Percentiles rank a stretch among this genome's conserved stretches.
Conservation (phyloP, 1,140 invertebrate species). For the Popillia japonica region DNA sequence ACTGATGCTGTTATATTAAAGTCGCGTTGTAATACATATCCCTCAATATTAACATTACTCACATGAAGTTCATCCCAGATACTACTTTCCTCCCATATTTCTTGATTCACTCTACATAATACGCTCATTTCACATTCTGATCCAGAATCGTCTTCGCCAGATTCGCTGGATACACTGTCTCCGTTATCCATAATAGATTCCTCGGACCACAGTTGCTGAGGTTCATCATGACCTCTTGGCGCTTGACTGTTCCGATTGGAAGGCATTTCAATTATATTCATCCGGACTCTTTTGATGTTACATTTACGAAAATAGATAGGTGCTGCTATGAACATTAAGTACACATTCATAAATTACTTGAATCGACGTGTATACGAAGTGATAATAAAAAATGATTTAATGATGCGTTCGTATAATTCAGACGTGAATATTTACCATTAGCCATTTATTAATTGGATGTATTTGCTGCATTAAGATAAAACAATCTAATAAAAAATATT, state of each 20-base stretch:
- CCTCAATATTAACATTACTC: neutral
- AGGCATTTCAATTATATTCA: slow-evolving; percentile 30
- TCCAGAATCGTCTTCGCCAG: slow-evolving; percentile 12
- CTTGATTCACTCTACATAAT: slow-evolving; percentile 16
- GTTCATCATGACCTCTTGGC: slow-evolving; percentile 25
- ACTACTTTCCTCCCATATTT: slow-evolving; percentile 26
- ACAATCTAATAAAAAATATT: too few relatives aligned
- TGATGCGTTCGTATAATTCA: neutral
- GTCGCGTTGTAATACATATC: too few relatives aligned
- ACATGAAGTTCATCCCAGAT: slow-evolving; percentile 27
- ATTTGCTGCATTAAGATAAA: too few relatives aligned
- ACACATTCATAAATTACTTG: slow-evolving; percentile 14
- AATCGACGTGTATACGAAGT: neutral
- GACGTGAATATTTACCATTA: neutral
- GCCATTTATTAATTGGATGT: neutral
- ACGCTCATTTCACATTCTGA: slow-evolving; percentile 31
- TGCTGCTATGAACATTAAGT: neutral
- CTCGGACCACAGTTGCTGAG: slow-evolving; percentile 11
- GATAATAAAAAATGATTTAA: neutral
- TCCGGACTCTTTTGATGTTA: slow-evolving; percentile 26
- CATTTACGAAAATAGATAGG: slow-evolving; percentile 31
- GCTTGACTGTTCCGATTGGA: neutral
- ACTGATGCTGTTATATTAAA: too few relatives aligned
- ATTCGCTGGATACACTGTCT: slow-evolving; percentile 18
- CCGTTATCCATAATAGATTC: slow-evolving; percentile 7